Evolutionary conservation across 2,113 vertebrate species (phyloP).

Genomic region (Dascyllus trimaculatus): DNA sequence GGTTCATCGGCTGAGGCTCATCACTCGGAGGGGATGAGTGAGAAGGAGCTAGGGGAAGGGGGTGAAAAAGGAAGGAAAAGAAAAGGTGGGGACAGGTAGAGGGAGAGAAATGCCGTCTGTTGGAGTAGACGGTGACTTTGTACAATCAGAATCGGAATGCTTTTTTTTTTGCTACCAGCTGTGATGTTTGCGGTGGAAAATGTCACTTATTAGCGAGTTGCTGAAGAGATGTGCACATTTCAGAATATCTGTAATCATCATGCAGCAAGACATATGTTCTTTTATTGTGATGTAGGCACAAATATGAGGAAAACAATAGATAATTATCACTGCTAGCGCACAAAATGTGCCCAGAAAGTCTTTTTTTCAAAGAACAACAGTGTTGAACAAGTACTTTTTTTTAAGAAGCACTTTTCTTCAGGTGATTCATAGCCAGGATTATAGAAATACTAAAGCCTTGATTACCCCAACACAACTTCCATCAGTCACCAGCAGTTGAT

Average conservation of each 20-base stretch:
- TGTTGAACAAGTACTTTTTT: too few species aligned
- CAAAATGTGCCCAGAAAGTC: background rate
- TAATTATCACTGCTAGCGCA: background rate
- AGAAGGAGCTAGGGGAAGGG: conserved; percentile 11
- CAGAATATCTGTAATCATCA: background rate
- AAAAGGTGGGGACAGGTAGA: conserved; percentile 8
- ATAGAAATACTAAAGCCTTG: too few species aligned
- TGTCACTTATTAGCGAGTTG: background rate
- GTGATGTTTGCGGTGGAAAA: too few species aligned
- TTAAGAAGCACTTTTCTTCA: too few species aligned
- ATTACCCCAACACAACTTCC: too few species aligned
- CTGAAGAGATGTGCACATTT: background rate
- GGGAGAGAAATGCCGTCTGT: background rate
- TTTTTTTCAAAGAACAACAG: too few species aligned
- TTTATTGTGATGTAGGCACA: too few species aligned
- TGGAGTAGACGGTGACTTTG: conserved; percentile 11
- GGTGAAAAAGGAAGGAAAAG: background rate
- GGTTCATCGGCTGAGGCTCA: conserved; percentile 62
- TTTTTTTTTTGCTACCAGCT: background rate
- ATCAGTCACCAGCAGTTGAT: too few species aligned
- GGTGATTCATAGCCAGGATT: too few species aligned
- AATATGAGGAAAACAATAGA: background rate
- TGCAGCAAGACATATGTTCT: background rate
- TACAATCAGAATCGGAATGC: background rate
- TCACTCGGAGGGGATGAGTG: conserved; percentile 58